Percentiles rank a stretch among this genome's conserved stretches.
These are phyloP conservation scores for Heteromurus nitidus DNA, from an alignment of 2,888 invertebrate genomes.

Conservation along the genomic window DNA sequence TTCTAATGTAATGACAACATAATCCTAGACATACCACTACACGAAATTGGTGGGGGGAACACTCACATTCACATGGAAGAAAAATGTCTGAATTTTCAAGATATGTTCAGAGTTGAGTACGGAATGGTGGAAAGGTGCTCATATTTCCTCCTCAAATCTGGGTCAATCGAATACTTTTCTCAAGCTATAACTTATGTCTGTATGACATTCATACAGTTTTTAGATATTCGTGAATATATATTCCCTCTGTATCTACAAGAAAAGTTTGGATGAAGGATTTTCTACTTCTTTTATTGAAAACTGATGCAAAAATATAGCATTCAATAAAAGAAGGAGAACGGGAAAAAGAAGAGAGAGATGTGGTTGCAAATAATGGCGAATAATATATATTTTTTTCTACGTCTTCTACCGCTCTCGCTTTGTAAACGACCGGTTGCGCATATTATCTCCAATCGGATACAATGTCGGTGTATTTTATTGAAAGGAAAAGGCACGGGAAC, in stretches of 20 bases:
- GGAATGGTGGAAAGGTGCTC: constrained; percentile 43
- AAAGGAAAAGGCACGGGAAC: constrained; percentile 27
- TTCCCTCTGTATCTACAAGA: neutral
- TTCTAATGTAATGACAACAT: constrained; percentile 55
- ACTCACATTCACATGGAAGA: constrained; percentile 21
- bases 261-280: constrained; percentile 40
- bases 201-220: constrained; percentile 11
- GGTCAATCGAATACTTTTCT: constrained; percentile 54
- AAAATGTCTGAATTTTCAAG: constrained; percentile 48
- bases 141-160: constrained; percentile 36
- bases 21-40: constrained; percentile 44
- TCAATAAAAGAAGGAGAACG: constrained; percentile 19
- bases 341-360: constrained; percentile 8
- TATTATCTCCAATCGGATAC: constrained; percentile 12
- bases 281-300: constrained; percentile 41
- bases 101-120: constrained; percentile 35
- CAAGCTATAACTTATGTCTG: constrained; percentile 21
- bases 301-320: constrained; percentile 28
- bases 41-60: no score
- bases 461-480: constrained; percentile 15
- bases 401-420: no score
- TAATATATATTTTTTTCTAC: neutral
- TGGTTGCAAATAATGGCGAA: constrained; percentile 18
- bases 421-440: constrained; percentile 57
- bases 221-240: constrained; percentile 3